phyloP scores from a whole-genome alignment of 1,140 invertebrate species.

The Camponotus pennsylvanicus region DNA sequence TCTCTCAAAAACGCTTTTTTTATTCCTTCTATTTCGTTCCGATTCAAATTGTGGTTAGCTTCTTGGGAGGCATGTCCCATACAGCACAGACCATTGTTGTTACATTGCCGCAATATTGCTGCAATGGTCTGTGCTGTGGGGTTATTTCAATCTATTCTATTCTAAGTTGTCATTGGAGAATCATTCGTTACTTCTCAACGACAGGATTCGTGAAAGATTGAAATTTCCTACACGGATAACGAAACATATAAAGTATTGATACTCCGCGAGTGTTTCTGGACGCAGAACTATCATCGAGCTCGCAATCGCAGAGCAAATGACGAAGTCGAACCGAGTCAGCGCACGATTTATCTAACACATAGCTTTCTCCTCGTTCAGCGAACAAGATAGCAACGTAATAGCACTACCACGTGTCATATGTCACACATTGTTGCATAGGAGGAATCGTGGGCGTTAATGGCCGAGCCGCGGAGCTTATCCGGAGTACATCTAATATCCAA shows the following conservation, averaged over 20 bases:
- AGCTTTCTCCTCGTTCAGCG: constrained; percentile 27
- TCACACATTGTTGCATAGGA: constrained; percentile 44
- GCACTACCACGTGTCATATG: constrained; percentile 7
- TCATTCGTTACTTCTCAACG: constrained; percentile 3
- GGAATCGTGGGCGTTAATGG: constrained; percentile 52
- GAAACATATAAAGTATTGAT: background rate
- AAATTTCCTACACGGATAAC: background rate
- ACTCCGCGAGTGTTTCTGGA: background rate
- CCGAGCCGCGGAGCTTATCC: constrained; percentile 21
- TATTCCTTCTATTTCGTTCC: background rate
- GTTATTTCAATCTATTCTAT: background rate
- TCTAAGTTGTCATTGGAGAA: background rate
- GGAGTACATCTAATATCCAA: constrained; percentile 40
- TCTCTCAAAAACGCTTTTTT: constrained; percentile 32
- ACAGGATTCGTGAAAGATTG: background rate
- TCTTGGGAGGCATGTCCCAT: no score
- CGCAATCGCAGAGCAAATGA: constrained; percentile 5
- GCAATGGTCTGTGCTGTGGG: no score
- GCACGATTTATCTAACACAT: constrained; percentile 42
- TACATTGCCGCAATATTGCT: no score
- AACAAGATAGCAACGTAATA: constrained; percentile 33
- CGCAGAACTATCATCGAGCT: background rate
- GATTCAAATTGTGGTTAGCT: background rate
- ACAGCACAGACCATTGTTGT: no score
- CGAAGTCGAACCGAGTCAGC: constrained; percentile 17